Conservation (phyloP, 2,113 vertebrate species). For the Anarhynchus alexandrinus region DNA sequence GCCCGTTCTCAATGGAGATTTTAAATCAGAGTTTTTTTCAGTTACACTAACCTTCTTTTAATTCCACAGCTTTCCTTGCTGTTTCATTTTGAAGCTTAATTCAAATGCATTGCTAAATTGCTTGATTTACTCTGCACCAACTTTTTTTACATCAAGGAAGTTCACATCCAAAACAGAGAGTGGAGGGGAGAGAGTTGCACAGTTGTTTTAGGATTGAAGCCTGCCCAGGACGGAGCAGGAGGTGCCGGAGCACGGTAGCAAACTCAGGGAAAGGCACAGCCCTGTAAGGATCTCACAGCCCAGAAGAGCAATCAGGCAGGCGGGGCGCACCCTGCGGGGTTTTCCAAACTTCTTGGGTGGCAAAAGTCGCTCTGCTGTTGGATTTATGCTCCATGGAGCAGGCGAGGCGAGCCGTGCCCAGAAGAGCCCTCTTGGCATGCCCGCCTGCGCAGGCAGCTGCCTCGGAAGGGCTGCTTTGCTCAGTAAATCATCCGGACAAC, state of each 20-base stretch:
- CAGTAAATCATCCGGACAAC: background rate
- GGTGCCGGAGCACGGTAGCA: rapidly evolving
- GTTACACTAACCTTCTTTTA: background rate
- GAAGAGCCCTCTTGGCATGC: background rate
- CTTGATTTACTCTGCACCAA: background rate
- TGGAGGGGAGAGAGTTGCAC: background rate
- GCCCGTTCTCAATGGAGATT: background rate
- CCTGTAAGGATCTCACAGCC: background rate
- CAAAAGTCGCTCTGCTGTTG: background rate
- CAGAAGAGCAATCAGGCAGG: background rate
- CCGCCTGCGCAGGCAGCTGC: background rate
- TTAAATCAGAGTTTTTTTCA: background rate
- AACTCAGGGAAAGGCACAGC: background rate
- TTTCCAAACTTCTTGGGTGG: constrained; percentile 20
- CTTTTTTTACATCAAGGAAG: background rate
- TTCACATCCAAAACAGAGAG: background rate
- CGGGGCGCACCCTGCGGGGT: background rate
- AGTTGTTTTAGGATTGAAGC: background rate
- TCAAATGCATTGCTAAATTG: background rate
- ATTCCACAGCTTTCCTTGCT: background rate
- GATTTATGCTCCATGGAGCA: background rate
- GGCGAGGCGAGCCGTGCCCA: background rate
- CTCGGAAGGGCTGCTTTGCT: background rate
- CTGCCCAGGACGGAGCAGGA: background rate
- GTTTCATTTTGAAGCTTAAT: background rate